These are phyloP conservation scores for Nemapogon koenigi DNA, from an alignment of 2,888 invertebrate species.

Conservation along the genomic window DNA sequence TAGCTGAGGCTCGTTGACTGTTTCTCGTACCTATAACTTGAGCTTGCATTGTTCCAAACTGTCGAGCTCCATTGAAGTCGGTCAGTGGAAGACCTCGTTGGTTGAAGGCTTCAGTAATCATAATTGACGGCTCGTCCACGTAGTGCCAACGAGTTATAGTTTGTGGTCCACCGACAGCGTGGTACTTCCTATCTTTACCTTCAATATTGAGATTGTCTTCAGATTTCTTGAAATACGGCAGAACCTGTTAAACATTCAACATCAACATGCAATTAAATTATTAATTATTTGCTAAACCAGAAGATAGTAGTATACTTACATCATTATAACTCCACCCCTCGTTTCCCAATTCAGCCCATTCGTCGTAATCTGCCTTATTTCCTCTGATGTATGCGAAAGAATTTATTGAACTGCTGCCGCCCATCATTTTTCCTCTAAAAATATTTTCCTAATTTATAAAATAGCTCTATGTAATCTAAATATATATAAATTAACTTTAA, in stretches of 20 bases:
- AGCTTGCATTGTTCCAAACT: conserved; percentile 62
- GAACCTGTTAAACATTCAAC: conserved; percentile 31
- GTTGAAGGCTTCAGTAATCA: conserved; percentile 60
- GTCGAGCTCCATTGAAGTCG: conserved; percentile 60
- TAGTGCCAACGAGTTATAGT: conserved; percentile 67
- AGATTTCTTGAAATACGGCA: conserved; percentile 73
- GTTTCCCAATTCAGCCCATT: conserved; percentile 68
- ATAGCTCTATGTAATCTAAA: too few relatives aligned
- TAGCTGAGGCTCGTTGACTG: conserved; percentile 67
- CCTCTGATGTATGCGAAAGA: conserved; percentile 68
- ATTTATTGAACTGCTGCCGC: conserved; percentile 71
- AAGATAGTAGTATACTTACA: too few relatives aligned
- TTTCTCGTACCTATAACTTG: conserved; percentile 61
- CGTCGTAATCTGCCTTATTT: conserved; percentile 64
- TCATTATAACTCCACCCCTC: conserved; percentile 67
- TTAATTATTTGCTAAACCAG: too few relatives aligned
- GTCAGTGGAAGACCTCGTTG: conserved; percentile 63
- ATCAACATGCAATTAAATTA: background rate
- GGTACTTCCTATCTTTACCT: conserved; percentile 55
- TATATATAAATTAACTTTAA: too few relatives aligned
- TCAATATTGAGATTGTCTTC: conserved; percentile 64
- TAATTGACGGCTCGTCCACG: conserved; percentile 59
- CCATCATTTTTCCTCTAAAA: conserved; percentile 67
- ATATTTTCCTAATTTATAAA: too few relatives aligned
- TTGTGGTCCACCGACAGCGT: conserved; percentile 65